Conservation (phyloP, 2,113 vertebrate genomes). For the Boulengeromyrus knoepffleri region DNA sequence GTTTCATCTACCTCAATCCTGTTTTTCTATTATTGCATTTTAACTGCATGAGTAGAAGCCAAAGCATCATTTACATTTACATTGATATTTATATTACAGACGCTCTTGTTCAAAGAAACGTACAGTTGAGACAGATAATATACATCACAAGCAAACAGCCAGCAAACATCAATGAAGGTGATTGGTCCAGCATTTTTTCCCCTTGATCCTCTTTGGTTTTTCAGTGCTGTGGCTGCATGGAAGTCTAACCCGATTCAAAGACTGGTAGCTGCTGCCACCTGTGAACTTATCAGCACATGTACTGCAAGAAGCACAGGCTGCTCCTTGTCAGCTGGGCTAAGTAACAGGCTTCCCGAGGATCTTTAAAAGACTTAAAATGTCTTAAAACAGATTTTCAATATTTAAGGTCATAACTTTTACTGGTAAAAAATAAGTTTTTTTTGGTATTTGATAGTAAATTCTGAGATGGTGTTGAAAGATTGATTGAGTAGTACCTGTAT, state of each 20-base stretch:
- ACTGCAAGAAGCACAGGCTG: neutral
- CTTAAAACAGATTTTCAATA: neutral
- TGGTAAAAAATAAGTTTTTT: no score
- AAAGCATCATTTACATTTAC: neutral
- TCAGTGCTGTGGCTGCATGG: neutral
- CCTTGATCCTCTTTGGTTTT: neutral
- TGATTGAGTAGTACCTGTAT: no score
- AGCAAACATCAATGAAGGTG: neutral
- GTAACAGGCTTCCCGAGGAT: neutral
- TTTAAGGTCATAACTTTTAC: no score
- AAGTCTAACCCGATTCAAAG: neutral
- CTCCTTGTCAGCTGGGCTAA: neutral
- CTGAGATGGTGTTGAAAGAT: no score
- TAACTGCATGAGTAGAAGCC: neutral
- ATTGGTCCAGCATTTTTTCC: neutral
- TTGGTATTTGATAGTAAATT: no score
- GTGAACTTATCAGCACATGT: neutral
- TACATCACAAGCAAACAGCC: neutral
- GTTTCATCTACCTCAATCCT: neutral
- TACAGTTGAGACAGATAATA: neutral
- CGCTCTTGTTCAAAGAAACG: neutral
- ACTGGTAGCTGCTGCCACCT: neutral
- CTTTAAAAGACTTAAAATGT: neutral
- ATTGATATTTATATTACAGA: neutral
- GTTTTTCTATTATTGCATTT: neutral